Evolutionary conservation across 2,888 invertebrate genomes (phyloP).

Genomic region (Molanna angustata): DNA sequence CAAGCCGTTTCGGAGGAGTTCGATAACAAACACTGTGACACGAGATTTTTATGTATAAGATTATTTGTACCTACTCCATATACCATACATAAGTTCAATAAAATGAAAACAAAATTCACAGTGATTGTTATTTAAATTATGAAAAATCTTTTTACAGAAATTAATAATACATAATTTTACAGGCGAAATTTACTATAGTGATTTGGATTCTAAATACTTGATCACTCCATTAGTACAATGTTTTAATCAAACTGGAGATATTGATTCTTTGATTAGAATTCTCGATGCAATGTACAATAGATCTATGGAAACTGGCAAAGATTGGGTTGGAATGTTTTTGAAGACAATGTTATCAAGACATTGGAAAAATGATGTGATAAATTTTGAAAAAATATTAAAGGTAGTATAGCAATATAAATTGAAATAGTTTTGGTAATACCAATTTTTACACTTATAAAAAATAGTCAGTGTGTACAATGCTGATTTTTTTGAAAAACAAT

Average conservation of each 20-base stretch:
- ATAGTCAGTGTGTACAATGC: no score
- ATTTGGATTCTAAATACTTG: slow-evolving; percentile 51
- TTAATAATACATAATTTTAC: slow-evolving; percentile 15
- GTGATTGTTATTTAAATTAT: no score
- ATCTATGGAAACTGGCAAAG: slow-evolving; percentile 47
- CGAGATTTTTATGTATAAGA: no score
- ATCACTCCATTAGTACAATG: slow-evolving; percentile 49
- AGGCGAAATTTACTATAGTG: slow-evolving; percentile 52
- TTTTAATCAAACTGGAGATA: slow-evolving; percentile 49
- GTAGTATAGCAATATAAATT: not conserved
- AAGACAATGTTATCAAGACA: slow-evolving; percentile 49
- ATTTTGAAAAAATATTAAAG: slow-evolving; percentile 8
- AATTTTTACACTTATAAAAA: no score
- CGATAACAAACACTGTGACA: no score
- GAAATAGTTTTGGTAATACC: no score
- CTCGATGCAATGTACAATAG: slow-evolving; percentile 49
- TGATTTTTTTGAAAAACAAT: no score
- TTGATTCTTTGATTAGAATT: slow-evolving; percentile 47
- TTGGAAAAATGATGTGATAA: slow-evolving; percentile 40
- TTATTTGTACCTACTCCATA: no score
- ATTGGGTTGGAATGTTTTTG: slow-evolving; percentile 58
- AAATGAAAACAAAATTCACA: no score
- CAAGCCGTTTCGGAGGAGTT: no score
- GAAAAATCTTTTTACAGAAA: no score
- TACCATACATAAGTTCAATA: no score